phyloP scores from a whole-genome alignment of 1,140 invertebrate species.

The Brachionus rotundiformis region DNA sequence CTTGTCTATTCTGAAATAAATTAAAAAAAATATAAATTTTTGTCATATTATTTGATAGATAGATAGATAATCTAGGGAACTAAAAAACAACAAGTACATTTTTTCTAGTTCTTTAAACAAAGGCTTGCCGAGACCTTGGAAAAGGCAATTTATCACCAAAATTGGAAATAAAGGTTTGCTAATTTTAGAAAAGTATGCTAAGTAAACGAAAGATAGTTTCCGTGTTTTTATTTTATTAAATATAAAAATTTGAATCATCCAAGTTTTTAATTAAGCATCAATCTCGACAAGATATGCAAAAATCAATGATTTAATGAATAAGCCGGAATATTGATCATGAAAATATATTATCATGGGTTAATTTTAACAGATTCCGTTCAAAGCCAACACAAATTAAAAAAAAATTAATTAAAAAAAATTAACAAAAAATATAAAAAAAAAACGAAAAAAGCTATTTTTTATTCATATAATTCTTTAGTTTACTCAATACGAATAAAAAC shows the following conservation, averaged over 20 bases:
- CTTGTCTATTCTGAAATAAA: background rate
- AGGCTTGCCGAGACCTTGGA: background rate
- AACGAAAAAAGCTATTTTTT: background rate
- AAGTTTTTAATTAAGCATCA: constrained; percentile 16
- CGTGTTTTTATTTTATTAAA: constrained; percentile 16
- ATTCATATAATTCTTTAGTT: background rate
- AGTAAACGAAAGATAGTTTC: background rate
- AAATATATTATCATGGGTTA: constrained; percentile 3
- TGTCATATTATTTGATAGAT: too few relatives aligned
- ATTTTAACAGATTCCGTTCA: background rate
- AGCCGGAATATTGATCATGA: constrained; percentile 4
- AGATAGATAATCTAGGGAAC: too few relatives aligned
- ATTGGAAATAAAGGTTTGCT: background rate
- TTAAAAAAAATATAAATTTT: background rate
- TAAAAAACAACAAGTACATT: too few relatives aligned
- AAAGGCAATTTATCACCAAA: background rate
- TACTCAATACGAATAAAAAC: background rate
- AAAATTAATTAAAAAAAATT: background rate
- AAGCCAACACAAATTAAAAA: background rate
- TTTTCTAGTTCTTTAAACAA: too few relatives aligned
- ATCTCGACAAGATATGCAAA: constrained; percentile 8
- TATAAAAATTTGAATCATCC: background rate
- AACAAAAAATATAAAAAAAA: background rate
- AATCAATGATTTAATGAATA: background rate
- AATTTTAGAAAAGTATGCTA: background rate